phyloP scores from a whole-genome alignment of 2,888 invertebrate species.

The Hirtodrosophila cameraria region DNA sequence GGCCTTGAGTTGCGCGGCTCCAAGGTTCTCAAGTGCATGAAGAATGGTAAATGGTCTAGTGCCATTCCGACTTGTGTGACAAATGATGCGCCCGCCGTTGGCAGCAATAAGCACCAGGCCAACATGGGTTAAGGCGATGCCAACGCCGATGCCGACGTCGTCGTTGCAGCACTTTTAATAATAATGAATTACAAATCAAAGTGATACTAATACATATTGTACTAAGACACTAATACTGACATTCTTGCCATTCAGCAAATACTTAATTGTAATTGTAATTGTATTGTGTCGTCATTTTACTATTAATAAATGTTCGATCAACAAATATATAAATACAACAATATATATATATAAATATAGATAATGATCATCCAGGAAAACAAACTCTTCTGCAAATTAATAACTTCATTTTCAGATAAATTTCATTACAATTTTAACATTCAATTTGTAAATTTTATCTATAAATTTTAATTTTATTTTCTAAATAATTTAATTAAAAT shows the following conservation, averaged over 20 bases:
- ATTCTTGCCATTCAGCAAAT: slow-evolving; percentile 64
- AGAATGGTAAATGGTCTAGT: slow-evolving; percentile 94
- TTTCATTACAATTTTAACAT: background rate
- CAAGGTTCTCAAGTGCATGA: slow-evolving; percentile 90
- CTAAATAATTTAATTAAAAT: too few relatives aligned
- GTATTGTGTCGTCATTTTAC: slow-evolving; percentile 60
- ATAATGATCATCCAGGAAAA: too few relatives aligned
- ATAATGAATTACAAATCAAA: slow-evolving; percentile 64
- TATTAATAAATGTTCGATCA: slow-evolving; percentile 60
- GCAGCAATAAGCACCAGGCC: slow-evolving; percentile 58
- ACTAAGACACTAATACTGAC: slow-evolving; percentile 53
- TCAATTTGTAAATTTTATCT: too few relatives aligned
- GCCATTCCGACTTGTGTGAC: slow-evolving; percentile 90
- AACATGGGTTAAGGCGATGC: slow-evolving; percentile 56
- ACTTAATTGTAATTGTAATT: slow-evolving; percentile 46
- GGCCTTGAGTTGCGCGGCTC: slow-evolving; percentile 90
- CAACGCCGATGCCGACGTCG: background rate
- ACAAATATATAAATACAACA: slow-evolving; percentile 24
- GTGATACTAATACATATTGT: slow-evolving; percentile 78
- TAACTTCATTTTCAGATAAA: too few relatives aligned
- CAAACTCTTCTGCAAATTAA: too few relatives aligned
- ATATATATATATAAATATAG: background rate
- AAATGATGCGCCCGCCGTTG: slow-evolving; percentile 57
- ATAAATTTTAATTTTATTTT: too few relatives aligned
- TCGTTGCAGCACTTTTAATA: background rate